These are phyloP conservation scores for Sesamia inferens DNA, from an alignment of 2,888 invertebrate species.

Conservation along the genomic window DNA sequence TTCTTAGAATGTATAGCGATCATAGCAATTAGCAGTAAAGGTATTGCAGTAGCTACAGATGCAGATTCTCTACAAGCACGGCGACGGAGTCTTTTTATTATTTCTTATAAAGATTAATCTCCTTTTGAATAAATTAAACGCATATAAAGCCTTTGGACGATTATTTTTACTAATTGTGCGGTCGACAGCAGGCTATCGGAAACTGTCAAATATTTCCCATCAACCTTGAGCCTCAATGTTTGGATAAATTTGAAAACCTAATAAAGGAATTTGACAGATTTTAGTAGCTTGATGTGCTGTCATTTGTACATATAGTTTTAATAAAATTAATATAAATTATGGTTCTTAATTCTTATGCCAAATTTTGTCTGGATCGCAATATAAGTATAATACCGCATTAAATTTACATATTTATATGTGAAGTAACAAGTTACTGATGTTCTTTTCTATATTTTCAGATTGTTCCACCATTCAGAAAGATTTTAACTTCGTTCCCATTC, in stretches of 20 bases:
- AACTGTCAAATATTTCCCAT: too few relatives aligned
- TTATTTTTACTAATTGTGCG: too few relatives aligned
- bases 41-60: neutral
- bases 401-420: neutral
- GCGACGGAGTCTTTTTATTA: neutral
- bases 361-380: neutral
- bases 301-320: neutral
- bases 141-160: neutral
- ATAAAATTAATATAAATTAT: neutral
- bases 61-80: neutral
- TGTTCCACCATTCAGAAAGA: slow-evolving; percentile 91
- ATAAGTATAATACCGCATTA: neutral
- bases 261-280: too few relatives aligned
- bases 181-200: too few relatives aligned
- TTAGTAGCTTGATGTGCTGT: too few relatives aligned
- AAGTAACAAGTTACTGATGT: neutral
- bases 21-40: neutral
- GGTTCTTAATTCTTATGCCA: too few relatives aligned
- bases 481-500: slow-evolving; percentile 92
- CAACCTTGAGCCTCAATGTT: too few relatives aligned
- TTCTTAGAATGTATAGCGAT: neutral
- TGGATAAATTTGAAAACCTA: too few relatives aligned
- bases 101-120: too few relatives aligned
- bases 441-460: slow-evolving; percentile 79
- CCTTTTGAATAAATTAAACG: neutral